Percentiles rank a stretch among this genome's conserved stretches.
phyloP scores from a whole-genome alignment of 2,888 invertebrate species.

The Anodontia alba region DNA sequence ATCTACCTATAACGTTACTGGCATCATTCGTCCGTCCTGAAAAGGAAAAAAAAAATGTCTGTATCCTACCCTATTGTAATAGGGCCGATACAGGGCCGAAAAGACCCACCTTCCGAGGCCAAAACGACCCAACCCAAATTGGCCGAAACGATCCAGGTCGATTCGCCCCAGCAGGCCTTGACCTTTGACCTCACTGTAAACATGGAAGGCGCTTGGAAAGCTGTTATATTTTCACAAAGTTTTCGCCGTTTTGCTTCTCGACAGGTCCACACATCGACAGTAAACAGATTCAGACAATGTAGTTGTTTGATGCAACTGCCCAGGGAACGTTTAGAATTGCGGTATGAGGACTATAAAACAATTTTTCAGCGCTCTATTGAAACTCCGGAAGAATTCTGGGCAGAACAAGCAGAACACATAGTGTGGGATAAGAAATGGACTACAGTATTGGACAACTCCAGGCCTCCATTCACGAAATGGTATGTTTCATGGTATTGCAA shows the following conservation, averaged over 20 bases:
- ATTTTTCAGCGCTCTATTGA: slow-evolving; percentile 73
- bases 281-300: slow-evolving; percentile 38
- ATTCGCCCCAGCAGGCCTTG: too few species aligned
- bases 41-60: too few species aligned
- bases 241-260: slow-evolving; percentile 30
- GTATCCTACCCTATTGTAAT: too few species aligned
- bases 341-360: slow-evolving; percentile 65
- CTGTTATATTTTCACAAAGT: slow-evolving; percentile 29
- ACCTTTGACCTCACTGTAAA: slow-evolving; percentile 9
- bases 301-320: slow-evolving; percentile 49
- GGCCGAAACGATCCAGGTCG: too few species aligned
- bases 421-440: slow-evolving; percentile 95
- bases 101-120: too few species aligned
- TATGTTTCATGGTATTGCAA: slow-evolving; percentile 86
- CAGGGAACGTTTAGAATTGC: not conserved
- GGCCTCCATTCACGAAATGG: slow-evolving; percentile 96
- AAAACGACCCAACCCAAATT: too few species aligned
- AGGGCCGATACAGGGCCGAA: too few species aligned
- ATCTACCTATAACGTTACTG: too few species aligned
- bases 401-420: slow-evolving; percentile 90
- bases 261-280: slow-evolving; percentile 44
- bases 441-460: slow-evolving; percentile 92
- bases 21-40: too few species aligned
- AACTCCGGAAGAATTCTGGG: slow-evolving; percentile 93
- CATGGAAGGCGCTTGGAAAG: slow-evolving; percentile 1